Evolutionary conservation across 2,888 invertebrate genomes (phyloP), one percentile per base, ranked within the genome.

Genomic region (Gandaritis pyraliata): DNA sequence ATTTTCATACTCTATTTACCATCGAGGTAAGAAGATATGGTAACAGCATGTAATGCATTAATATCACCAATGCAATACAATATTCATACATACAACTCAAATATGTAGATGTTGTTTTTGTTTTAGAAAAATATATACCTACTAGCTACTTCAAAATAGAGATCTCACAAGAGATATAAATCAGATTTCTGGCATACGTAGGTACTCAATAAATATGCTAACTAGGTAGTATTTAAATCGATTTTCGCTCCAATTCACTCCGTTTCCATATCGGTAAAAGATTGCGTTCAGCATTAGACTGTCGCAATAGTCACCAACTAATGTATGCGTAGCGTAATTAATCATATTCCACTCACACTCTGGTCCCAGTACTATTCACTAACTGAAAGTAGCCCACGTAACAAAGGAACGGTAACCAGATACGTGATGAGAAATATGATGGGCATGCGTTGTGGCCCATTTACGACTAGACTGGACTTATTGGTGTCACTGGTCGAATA

Each of bases 301-400:
- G 13, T 39, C 65, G 66, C 75, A 78, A 80, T 81, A 73, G 72
- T 72, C 71, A 68, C 74, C 68, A 58, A 68, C 71, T 72, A 74
- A 82, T 82, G 76, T 80, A 82, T 80, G 83, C 80, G 77, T 81
- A 77, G 79, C 50, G 76, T 86, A 89, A 90, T 89, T 90, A 90
- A 91, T 88, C 72, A 86, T 83, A 92, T 92, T 90, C 91, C 67
- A 73, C 81, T 80, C 91, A 86, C 90, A 91, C 78, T 75, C 69
- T 72, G 71, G 80, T 83, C 84, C 80, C 79, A 81, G 77, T 78
- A 82, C 87, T 85, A 84, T 88, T 86, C 87, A 86, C 85, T 85
- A 82, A 80, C 89, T 82, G 88, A 90, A 91, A 90, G 91, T 91
- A 85, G 88, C 85, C 83, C 91, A 87, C 91, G 90, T 89, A 88